Conservation (phyloP, 1,140 invertebrate species). For the Drosophila eugracilis region DNA sequence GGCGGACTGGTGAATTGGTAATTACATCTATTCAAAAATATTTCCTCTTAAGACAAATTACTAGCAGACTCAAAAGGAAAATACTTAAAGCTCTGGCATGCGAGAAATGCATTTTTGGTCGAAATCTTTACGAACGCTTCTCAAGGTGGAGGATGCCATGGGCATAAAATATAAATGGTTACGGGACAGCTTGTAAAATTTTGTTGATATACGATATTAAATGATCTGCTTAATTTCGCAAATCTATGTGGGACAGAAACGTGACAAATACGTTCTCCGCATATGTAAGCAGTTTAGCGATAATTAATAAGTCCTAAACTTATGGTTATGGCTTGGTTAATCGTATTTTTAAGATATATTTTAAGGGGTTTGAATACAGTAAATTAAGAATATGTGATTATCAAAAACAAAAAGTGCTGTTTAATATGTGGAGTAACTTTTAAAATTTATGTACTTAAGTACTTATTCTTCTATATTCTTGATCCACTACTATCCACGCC, state of each 20-base stretch:
- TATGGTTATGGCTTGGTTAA: too few species aligned
- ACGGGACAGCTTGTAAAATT: conserved; percentile 6
- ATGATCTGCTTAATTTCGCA: conserved; percentile 1
- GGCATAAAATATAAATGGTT: conserved; percentile 9
- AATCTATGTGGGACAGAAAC: neutral
- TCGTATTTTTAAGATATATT: too few species aligned
- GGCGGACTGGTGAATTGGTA: conserved; percentile 14
- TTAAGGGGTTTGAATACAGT: too few species aligned
- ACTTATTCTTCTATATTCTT: too few species aligned
- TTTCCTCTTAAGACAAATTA: conserved; percentile 59
- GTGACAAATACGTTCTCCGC: too few species aligned
- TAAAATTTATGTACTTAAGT: too few species aligned
- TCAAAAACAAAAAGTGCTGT: too few species aligned
- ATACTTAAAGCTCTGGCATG: conserved; percentile 39
- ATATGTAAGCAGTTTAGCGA: neutral
- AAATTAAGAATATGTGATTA: too few species aligned
- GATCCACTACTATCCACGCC: too few species aligned
- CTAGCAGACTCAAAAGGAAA: conserved; percentile 15
- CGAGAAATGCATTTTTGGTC: conserved; percentile 37
- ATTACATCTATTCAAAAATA: conserved; percentile 51
- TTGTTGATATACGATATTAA: conserved; percentile 1
- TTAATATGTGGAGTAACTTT: too few species aligned
- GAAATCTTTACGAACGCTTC: conserved; percentile 29
- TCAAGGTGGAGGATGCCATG: neutral
- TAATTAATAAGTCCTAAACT: neutral